Evolutionary conservation across 2,888 invertebrate genomes (phyloP), one percentile per base, ranked within the genome.

Genomic region (Patella depressa): DNA sequence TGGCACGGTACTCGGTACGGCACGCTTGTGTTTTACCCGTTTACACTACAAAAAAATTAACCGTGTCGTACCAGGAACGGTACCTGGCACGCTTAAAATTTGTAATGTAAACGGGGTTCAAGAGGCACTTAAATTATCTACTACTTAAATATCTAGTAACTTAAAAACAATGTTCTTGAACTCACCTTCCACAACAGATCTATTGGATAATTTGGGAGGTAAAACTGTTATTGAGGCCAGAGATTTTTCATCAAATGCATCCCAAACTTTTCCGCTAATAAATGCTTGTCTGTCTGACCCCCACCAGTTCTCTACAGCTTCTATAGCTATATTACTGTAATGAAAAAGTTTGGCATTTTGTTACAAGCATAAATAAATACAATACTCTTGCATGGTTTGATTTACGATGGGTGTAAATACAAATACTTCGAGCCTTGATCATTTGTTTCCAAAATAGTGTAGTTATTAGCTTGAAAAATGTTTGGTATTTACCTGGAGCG

Each of bases 161-260:
- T 0, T 45, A 45, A 45, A 45, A 45, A 45, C 9, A 57, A 15
- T 17, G 17, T 57, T 19, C 19, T 14, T 59, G 0, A 59, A 17
- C 17, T 19, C 84, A 91, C 92, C 92, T 85, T 90, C 89, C 12
- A 92, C 83, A 17, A 92, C 85, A 0, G 96, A 95, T 85, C 93
- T 92, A 90, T 99, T 98, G 89, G 95, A 96, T 94, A 95, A 95
- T 86, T 97, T 95, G 89, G 95, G 98, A 0, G 98, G 97, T 77
- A 94, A 93, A 86, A 95, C 98, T 12, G 90, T 82, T 15, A 91
- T 88, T 53, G 80, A 73, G n/a, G 85, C 83, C 7, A 88, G 80
- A 0, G 81, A 80, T 7, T 75, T 12, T 70, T 91, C 88, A 78
- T 91, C 91, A 19, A 81, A 76, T 14, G 84, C 69, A 74, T 91